Base-by-base conservation (phyloP, 2,113 vertebrate species). In the Centropus bengalensis region DNA sequence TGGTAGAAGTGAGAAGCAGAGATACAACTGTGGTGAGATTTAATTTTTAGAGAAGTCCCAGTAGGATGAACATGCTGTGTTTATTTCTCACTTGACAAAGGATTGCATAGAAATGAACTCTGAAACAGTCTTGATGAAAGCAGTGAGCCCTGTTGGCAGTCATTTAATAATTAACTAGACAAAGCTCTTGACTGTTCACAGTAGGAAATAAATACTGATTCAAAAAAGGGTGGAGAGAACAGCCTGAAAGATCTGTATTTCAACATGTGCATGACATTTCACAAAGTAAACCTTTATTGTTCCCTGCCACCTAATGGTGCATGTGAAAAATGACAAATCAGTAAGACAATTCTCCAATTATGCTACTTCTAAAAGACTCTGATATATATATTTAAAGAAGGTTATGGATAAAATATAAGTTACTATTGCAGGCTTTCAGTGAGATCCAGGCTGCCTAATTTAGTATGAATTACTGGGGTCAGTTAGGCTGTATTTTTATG, bases 291-390 rank as follows among this genome's bases (percentile, higher is more conserved):
- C 38, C n/a, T 76, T 96, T 86, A 94, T 42, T 94, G 63, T 64
- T 95, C 73, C 69, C 83, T 96, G 97, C 93, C 96, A 96, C 81
- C 94, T 97, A 94, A 90, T 70, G 97, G 95, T 38, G 80, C 27
- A 55, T 0, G 6, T 15, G 63, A 75, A 86, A 80, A 95, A 92
- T 52, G 67, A 89, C 93, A 89, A 74, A 82, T 14, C 28, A 49
- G 17, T 21, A 80, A 60, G 45, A 63, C 24, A 76, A 33, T 79
- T 83, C 27, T 40, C n/a, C 68, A 27, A 26, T 68, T 52, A 44
- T 5, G 12, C 2, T 83, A 40, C 32, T 91, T 86, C 44, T 82
- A 91, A 58, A 3, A 73, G 62, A 68, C 4, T 44, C 64, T 17
- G 22, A 64, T 54, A 24, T 36, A 62, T 55, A 81, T 69, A 58